Evolutionary conservation across 2,888 invertebrate genomes (phyloP).

Genomic region (Tromatobia lineatoria): DNA sequence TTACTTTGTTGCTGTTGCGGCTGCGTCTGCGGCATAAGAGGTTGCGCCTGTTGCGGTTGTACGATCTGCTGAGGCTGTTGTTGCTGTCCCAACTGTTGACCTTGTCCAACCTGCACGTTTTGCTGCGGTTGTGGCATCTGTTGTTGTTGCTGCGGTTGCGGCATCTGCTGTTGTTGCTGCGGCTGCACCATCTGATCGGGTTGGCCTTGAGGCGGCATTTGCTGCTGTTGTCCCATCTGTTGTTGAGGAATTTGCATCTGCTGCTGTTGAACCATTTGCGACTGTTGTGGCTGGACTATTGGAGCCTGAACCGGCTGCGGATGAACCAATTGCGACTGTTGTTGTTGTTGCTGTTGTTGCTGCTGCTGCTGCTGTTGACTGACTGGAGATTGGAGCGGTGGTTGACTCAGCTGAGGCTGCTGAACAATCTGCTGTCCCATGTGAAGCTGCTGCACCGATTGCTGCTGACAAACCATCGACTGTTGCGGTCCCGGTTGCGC

Average conservation of each 20-base stretch:
- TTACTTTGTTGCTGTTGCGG: constrained; percentile 56
- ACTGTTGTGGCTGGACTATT: constrained; percentile 61
- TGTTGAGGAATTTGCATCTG: constrained; percentile 65
- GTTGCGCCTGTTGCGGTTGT: constrained; percentile 71
- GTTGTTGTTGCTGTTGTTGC: constrained; percentile 64
- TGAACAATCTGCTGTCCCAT: constrained; percentile 66
- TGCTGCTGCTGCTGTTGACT: constrained; percentile 60
- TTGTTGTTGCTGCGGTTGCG: constrained; percentile 69
- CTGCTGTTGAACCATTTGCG: constrained; percentile 63
- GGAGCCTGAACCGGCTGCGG: constrained; percentile 56
- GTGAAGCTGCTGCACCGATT: constrained; percentile 63
- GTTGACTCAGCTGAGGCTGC: constrained; percentile 58
- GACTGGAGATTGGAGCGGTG: constrained; percentile 63
- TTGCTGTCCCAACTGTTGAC: constrained; percentile 70
- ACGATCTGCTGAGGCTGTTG: constrained; percentile 72
- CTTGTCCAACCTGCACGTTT: constrained; percentile 31
- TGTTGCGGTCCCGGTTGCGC: constrained; percentile 71
- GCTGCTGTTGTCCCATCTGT: constrained; percentile 30
- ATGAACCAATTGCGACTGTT: constrained; percentile 54
- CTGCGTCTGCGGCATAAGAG: constrained; percentile 74
- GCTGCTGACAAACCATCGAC: constrained; percentile 66
- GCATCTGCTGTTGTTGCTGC: constrained; percentile 51
- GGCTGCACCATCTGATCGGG: constrained; percentile 61
- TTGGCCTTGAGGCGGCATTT: constrained; percentile 37
- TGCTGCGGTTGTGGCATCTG: constrained; percentile 69